Conservation (phyloP, 2,888 invertebrate species). For the Masnerella sp. region DNA sequence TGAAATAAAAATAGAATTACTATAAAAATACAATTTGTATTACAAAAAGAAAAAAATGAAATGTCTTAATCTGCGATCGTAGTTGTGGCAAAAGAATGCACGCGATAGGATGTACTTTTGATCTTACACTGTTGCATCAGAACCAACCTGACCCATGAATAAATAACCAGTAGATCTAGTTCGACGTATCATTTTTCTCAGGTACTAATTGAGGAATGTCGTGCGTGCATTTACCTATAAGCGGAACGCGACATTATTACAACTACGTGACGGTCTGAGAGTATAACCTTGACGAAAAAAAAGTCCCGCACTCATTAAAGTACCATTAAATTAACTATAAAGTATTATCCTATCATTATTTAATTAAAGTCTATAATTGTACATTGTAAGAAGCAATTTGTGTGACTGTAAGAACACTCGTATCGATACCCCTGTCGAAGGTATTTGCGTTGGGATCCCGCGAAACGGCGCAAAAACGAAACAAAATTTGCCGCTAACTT, state of each 20-base stretch:
- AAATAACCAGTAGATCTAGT: constrained; percentile 57
- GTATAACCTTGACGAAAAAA: constrained; percentile 56
- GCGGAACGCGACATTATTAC: constrained; percentile 58
- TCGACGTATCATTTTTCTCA: constrained; percentile 56
- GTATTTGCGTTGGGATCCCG: constrained; percentile 31
- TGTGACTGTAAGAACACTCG: constrained; percentile 33
- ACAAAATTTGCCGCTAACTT: constrained; percentile 28
- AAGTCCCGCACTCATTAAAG: constrained; percentile 57
- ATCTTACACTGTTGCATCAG: constrained; percentile 53
- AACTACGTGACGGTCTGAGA: constrained; percentile 50
- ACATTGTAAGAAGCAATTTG: constrained; percentile 55
- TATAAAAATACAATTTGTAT: too few species aligned
- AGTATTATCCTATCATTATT: constrained; percentile 58
- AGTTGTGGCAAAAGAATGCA: background rate
- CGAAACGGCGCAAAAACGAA: constrained; percentile 14
- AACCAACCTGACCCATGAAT: constrained; percentile 45
- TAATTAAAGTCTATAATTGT: constrained; percentile 59
- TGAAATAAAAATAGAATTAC: too few species aligned
- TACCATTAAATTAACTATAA: constrained; percentile 58
- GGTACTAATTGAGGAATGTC: constrained; percentile 56
- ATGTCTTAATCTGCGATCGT: too few species aligned
- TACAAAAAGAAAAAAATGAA: too few species aligned
- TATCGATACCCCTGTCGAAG: constrained; percentile 34
- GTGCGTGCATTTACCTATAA: constrained; percentile 59
- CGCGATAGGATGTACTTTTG: constrained; percentile 44